Base-by-base conservation (phyloP, 2,113 vertebrate species). In the Macquaria ambigua region DNA sequence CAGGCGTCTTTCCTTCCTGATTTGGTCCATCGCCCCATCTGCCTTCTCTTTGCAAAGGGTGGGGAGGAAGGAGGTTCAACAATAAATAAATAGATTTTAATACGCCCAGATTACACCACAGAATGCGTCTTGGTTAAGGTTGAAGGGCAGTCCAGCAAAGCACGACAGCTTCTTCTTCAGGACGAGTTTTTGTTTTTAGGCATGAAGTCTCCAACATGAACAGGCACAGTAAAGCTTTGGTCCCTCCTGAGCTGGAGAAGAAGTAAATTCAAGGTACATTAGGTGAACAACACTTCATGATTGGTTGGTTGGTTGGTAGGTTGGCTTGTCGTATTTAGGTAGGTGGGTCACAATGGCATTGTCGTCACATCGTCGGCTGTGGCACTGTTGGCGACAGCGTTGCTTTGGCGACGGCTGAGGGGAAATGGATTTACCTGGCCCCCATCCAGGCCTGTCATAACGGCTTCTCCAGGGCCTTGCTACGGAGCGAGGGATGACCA, bases 391-490 rank as follows among this genome's bases (percentile, higher is more conserved):
- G 79, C 55, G 74, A 86, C 85, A 84, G 81, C 75, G 2, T 77
- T 74, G 76, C 88, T 87, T 89, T 88, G 89, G 93, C 85, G 82
- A 86, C 74, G 28, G 84, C 84, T 61, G 53, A 83, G 41, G 55
- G 64, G 61, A 41, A 74, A 61, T 3, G 16, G 25, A 73, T 50
- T 71, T 15, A 50, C 41, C 48, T 50, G 53, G 37, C 41, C 25
- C 59, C 73, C n/a, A 2, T 82, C 70, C 41, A 48, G 88, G 72
- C 75, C 93, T 95, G 97, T 99, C 98, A 99, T 98, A 98, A 97
- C 2, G 97, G 97, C 90, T 99, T 99, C 71, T 99, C 98, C 89
- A 97, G 93, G 64, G 97, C 93, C 96, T 98, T 99, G 90, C 97
- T 96, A 84, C 97, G 97, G 43, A 97, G 93, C 0, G 96, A 88